Evolutionary conservation across 2,888 invertebrate genomes (phyloP), one percentile per base, ranked within the genome.

Genomic region (Eumerus sabulonum): DNA sequence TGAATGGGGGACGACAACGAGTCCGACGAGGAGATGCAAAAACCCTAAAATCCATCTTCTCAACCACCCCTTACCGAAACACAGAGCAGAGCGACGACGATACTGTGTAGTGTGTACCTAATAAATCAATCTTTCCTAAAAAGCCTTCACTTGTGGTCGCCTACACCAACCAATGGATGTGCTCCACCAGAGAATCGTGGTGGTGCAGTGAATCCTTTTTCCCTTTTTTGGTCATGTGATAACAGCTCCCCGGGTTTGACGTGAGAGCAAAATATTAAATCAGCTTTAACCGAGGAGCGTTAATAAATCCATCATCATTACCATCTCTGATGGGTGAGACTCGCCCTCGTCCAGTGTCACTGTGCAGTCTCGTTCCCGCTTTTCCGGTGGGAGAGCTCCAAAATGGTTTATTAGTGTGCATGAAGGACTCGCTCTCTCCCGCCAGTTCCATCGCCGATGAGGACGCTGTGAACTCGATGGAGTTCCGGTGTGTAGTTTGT

Each of bases 221-320:
- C 68, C 59, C 42, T 66, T 66, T 77, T 76, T 59, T 72, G 67
- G 72, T 63, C 67, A 35, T 57, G 59, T 54, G 77, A 77, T 77
- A 77, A 77, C 62, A 59, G 42, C 50, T 47, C 40, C 9, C 57
- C 35, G 42, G 44, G 56, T 27, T 27, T 40, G 17, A 54, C 50
- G 38, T 17, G 63, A 57, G 50, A 62, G 50, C 62, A 73, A 73
- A 77, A 77, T 79, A 74, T 79, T 79, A 74, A 73, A 79, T 74
- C 79, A 74, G 74, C 74, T 68, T 79, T 70, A 60, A 73, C 68
- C 64, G 54, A 36, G 40, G 79, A 27, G 79, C 74, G 64, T 74
- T 74, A 74, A 79, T 79, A 79, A 79, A 79, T 79, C 74, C 70
- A 79, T 79, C 79, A 79, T 79, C 79, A 79, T 79, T 74, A 79